Percentiles rank a stretch among this genome's conserved stretches.
Evolutionary conservation across 2,888 invertebrate genomes (phyloP).

Genomic region (Ellobium chinense): DNA sequence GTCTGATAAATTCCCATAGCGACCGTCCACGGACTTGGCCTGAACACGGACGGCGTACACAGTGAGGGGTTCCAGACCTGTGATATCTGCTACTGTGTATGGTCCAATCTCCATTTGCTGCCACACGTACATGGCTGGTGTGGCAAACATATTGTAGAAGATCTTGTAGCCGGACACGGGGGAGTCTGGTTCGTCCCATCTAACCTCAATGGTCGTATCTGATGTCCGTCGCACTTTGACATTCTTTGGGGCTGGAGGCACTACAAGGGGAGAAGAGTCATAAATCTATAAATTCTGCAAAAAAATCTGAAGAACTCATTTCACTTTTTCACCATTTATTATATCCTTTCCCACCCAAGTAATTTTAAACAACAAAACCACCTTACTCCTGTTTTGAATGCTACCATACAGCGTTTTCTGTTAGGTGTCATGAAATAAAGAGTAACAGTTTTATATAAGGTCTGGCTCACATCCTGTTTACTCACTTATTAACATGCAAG

Average conservation of each 20-base stretch:
- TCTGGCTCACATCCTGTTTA: too few relatives aligned
- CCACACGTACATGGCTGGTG: slow-evolving; percentile 73
- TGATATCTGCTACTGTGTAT: slow-evolving; percentile 70
- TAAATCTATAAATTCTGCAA: too few relatives aligned
- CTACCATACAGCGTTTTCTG: too few relatives aligned
- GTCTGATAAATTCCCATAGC: slow-evolving; percentile 75
- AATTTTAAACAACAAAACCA: too few relatives aligned
- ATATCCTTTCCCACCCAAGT: background rate
- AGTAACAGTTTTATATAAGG: too few relatives aligned
- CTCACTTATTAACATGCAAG: too few relatives aligned
- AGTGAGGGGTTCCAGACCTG: slow-evolving; percentile 64
- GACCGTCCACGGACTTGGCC: slow-evolving; percentile 70
- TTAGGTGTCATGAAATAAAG: too few relatives aligned
- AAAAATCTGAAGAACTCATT: background rate
- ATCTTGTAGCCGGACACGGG: slow-evolving; percentile 76
- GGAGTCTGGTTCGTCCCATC: slow-evolving; percentile 82
- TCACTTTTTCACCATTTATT: background rate
- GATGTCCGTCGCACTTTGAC: slow-evolving; percentile 97
- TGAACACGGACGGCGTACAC: slow-evolving; percentile 74
- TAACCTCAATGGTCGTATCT: slow-evolving; percentile 92
- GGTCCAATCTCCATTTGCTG: slow-evolving; percentile 71
- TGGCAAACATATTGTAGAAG: slow-evolving; percentile 72
- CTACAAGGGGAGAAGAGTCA: slow-evolving; percentile 84
- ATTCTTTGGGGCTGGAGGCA: slow-evolving; percentile 94
- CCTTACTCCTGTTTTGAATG: too few relatives aligned